phyloP scores from a whole-genome alignment of 2,113 vertebrate genomes.

The Apistogramma diplotaenia region DNA sequence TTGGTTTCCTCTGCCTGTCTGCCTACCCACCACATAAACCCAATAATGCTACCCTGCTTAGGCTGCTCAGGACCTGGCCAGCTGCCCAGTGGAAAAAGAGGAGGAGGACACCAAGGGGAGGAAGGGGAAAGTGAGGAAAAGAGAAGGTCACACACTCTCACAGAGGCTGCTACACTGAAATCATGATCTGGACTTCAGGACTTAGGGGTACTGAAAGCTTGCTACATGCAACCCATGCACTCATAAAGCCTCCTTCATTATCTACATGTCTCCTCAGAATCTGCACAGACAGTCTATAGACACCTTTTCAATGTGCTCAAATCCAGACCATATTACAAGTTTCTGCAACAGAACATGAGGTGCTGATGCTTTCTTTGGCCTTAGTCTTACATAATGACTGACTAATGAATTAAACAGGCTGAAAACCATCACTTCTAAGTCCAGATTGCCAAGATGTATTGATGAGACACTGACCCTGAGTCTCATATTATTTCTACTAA shows the following conservation, averaged over 20 bases:
- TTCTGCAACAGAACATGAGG: neutral
- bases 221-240: neutral
- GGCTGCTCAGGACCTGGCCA: slow-evolving; percentile 54
- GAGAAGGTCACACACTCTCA: slow-evolving; percentile 55
- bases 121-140: slow-evolving; percentile 51
- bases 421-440: neutral
- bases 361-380: neutral
- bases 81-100: slow-evolving; percentile 62
- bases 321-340: neutral
- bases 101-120: slow-evolving; percentile 49
- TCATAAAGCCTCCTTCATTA: neutral
- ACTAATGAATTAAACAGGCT: neutral
- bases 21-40: slow-evolving; percentile 66
- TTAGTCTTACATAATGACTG: slow-evolving; percentile 9
- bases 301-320: neutral
- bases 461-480: neutral
- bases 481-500: neutral
- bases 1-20: slow-evolving; percentile 64
- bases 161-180: slow-evolving; percentile 12
- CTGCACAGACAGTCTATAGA: neutral
- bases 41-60: slow-evolving; percentile 64
- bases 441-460: neutral
- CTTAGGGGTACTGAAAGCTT: slow-evolving; percentile 13
- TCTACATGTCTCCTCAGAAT: neutral
- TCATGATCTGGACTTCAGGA: slow-evolving; percentile 15